Evolutionary conservation across 2,888 invertebrate species (phyloP), one percentile per base, ranked within the genome.

Genomic region (Drosophila birchii): DNA sequence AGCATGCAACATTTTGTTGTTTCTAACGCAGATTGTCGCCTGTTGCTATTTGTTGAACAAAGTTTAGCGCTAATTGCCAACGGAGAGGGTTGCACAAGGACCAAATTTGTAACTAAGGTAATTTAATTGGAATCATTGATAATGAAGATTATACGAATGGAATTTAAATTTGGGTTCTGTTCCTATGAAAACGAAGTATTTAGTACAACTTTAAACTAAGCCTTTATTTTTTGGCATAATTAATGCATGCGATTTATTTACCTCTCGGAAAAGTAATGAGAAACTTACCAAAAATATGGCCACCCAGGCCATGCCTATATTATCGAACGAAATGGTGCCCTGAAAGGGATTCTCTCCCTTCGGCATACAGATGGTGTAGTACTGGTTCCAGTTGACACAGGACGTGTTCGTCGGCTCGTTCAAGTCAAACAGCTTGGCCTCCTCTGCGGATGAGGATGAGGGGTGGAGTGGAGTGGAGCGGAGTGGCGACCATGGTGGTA

Each of bases 291-390:
- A 95, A 94, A 99, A 99, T 93, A 99, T 99, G 81, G 99, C 99
- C 78, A 99, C 99, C 99, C 99, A 99, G 29, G 99, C 99, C 89
- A 99, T 95, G 79, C 99, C 99, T 90, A 99, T 99, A 93, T 99
- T 99, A 94, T 99, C 99, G 93, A 99, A 99, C 44, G 98, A 98
- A 91, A 99, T 99, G 67, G 99, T 98, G 74, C 99, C 99, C 93
- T 98, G 98, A 93, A 99, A 99, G 16, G 99, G 99, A 94, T 99
- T 99, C 89, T 96, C 95, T 61, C 97, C 98, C 81, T 97, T 96
- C 77, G 98, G 96, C 75, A 96, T 95, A 93, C 99, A 99, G 90
- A 96, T 96, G 58, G 97, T 98, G 93, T 99, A 99, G 93, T 99
- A 99, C 93, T 97, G 96, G 93, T 99, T 98, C 99, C 99, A 99